Percentiles rank a stretch among this genome's conserved stretches.
Conservation (phyloP, 2,888 invertebrate species). For the Didymodactylos carnosus region DNA sequence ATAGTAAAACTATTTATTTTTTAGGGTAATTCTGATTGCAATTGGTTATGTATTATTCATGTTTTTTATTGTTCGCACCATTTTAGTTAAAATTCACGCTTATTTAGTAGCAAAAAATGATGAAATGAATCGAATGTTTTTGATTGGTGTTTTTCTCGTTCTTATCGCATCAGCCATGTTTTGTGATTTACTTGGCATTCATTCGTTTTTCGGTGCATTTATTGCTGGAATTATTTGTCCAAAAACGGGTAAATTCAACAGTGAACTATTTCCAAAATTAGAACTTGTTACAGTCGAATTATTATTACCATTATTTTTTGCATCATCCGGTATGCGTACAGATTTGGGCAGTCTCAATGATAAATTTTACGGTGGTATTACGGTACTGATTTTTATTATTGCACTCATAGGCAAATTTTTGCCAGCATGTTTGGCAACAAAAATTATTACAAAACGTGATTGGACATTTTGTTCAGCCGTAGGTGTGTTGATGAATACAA, state of each 20-base stretch:
- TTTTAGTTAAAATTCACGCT: neutral
- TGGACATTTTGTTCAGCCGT: neutral
- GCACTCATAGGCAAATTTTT: neutral
- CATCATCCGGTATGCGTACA: neutral
- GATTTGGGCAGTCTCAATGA: neutral
- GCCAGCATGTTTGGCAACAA: neutral
- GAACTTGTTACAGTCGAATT: neutral
- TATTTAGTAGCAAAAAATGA: neutral
- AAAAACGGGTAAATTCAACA: neutral
- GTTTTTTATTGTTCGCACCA: neutral
- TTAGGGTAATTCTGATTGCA: neutral
- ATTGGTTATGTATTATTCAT: neutral
- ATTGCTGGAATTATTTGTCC: neutral
- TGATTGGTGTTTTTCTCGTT: neutral
- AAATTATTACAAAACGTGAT: neutral
- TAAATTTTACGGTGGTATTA: neutral
- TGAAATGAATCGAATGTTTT: neutral
- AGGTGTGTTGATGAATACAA: neutral
- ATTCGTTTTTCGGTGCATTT: neutral
- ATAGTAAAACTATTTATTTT: too few relatives aligned
- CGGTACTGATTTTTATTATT: neutral
- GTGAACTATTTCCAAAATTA: neutral
- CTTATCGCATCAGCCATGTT: neutral
- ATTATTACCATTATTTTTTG: neutral
- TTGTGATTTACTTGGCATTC: neutral